Evolutionary conservation across 2,888 invertebrate species (phyloP).

Genomic region (Tribolium freemani): DNA sequence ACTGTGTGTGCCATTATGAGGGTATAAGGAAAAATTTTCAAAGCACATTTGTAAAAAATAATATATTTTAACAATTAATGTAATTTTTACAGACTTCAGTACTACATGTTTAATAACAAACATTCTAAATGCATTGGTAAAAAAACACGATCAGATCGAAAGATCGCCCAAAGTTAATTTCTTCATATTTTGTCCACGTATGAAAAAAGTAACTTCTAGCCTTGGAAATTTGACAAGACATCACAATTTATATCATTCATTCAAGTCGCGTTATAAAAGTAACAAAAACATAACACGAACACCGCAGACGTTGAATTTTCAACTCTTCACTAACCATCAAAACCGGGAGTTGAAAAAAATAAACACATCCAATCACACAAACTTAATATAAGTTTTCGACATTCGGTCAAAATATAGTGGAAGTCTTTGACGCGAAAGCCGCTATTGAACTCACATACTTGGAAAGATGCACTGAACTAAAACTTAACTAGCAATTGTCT

Average conservation of each 20-base stretch:
- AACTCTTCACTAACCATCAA: slow-evolving; percentile 11
- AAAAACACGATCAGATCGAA: slow-evolving; percentile 36
- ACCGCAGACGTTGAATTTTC: slow-evolving; percentile 8
- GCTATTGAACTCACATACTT: slow-evolving; percentile 21
- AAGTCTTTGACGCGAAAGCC: slow-evolving; percentile 45
- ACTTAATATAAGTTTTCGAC: slow-evolving; percentile 49
- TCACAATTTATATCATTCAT: slow-evolving; percentile 18
- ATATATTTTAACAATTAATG: slow-evolving; percentile 58
- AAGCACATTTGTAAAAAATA: slow-evolving; percentile 49
- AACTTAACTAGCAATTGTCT: slow-evolving; percentile 31
- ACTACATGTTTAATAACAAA: slow-evolving; percentile 31
- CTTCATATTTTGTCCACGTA: neutral
- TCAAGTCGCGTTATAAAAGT: slow-evolving; percentile 49
- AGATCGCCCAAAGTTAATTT: slow-evolving; percentile 10
- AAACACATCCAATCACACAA: slow-evolving; percentile 35
- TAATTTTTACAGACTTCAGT: slow-evolving; percentile 48
- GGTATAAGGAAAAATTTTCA: too few relatives aligned
- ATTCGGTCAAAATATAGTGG: slow-evolving; percentile 46
- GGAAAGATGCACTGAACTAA: slow-evolving; percentile 37
- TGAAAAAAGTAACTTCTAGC: slow-evolving; percentile 7
- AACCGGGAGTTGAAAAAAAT: slow-evolving; percentile 2
- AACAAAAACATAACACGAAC: slow-evolving; percentile 49
- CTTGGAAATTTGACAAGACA: neutral
- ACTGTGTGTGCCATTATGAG: too few relatives aligned
- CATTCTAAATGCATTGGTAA: slow-evolving; percentile 40